Evolutionary conservation across 1,140 invertebrate species (phyloP), one percentile per base, ranked within the genome.

Genomic region (Pseudomyrmex pallidus): DNA sequence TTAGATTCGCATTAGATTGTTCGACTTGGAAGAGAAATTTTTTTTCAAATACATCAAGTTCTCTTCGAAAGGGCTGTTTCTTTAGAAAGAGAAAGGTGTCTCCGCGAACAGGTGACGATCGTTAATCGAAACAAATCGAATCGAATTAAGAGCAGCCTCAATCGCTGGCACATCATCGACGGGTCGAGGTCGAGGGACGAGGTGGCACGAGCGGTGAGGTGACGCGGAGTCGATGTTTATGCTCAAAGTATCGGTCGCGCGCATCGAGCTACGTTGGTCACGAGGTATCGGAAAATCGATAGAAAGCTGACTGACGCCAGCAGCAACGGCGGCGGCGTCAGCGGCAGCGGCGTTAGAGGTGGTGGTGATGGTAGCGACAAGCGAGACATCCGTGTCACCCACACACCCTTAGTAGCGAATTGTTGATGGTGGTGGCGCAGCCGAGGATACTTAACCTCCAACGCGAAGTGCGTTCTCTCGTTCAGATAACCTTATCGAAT

Each of bases 231-330:
- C 89, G 90, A 87, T 89, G 90, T 90, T 89, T 88, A 91, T 90
- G 90, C 88, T 89, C 88, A 85, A 91, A 87, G 88, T 92, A 91
- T 91, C 89, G 91, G 76, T 66, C 46, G 89, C 90, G 89, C 90
- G 89, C 90, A 92, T 91, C 91, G 91, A 92, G 85, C 90, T 74
- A 89, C 85, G 85, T 88, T 90, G 92, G 92, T 93, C 92, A 92
- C 92, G 91, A 93, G 92, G 91, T 93, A 93, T 93, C 88, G 92
- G 92, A 93, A 93, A 93, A 94, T 93, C 93, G 92, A 94, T 94
- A 94, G 91, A 89, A 91, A 90, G 91, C 91, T 85, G 90, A 91
- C 88, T 90, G 91, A 91, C 91, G 91, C 87, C 85, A 87, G 85
- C 73, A 63, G 72, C 73, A 54, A 74, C 25, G 82, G 57, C 20